These are phyloP conservation scores for Incurvaria masculella DNA, from an alignment of 2,888 invertebrate genomes.

Conservation along the genomic window DNA sequence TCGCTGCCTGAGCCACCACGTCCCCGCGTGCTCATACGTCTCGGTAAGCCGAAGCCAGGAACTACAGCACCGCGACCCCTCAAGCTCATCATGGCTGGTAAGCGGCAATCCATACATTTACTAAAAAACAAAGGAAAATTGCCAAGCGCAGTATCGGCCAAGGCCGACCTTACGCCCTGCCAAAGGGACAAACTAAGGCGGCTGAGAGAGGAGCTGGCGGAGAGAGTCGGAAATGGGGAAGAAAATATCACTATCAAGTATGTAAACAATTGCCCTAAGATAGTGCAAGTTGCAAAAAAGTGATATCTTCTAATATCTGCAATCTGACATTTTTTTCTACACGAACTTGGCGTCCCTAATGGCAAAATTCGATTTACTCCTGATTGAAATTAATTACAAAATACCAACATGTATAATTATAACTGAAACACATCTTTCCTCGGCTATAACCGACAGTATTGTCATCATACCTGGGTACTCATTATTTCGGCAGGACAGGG, in stretches of 20 bases:
- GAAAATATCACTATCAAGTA: too few relatives aligned
- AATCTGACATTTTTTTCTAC: background rate
- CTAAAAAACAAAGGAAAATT: too few relatives aligned
- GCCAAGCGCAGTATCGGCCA: too few relatives aligned
- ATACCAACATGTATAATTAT: background rate
- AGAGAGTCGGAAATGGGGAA: background rate
- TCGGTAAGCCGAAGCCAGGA: background rate
- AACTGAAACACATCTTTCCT: background rate
- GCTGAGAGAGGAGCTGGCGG: slow-evolving; percentile 1
- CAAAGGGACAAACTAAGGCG: background rate
- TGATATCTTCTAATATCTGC: background rate
- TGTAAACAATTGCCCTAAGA: too few relatives aligned
- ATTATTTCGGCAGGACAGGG: background rate
- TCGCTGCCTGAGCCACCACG: too few relatives aligned
- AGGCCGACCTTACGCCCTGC: too few relatives aligned
- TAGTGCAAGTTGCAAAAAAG: too few relatives aligned
- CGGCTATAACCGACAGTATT: background rate
- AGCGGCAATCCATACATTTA: too few relatives aligned
- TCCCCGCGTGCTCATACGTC: too few relatives aligned
- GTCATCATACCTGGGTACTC: background rate
- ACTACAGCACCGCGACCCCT: background rate
- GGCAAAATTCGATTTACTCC: background rate
- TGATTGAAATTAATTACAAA: background rate
- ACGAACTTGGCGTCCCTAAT: background rate
- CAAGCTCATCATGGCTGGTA: too few relatives aligned